Conservation (phyloP, 2,797 vertebrate genomes). For the Sebastes hopkinsi region DNA sequence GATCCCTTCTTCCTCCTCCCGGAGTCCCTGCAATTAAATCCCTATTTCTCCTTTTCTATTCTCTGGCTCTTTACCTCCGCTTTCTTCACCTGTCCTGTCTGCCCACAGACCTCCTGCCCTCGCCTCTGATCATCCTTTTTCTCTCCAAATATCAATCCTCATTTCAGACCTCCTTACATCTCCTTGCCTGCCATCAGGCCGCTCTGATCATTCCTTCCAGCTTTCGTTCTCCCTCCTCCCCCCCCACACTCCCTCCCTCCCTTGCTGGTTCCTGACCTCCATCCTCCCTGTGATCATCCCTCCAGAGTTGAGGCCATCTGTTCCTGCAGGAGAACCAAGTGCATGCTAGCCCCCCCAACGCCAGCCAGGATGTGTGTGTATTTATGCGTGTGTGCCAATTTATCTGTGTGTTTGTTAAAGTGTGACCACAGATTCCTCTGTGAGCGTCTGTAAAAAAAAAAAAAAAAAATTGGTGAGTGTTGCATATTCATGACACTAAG, state of each 20-base stretch:
- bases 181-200: conserved; percentile 47
- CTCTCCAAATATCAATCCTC: conserved; percentile 55
- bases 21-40: conserved; percentile 23
- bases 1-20: background rate
- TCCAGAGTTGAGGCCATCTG: conserved; percentile 81
- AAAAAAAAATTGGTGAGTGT: background rate
- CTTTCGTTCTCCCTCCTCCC: background rate
- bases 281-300: conserved; percentile 78
- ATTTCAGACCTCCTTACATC: conserved; percentile 52
- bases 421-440: conserved; percentile 25
- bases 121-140: conserved; percentile 31
- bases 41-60: conserved; percentile 8
- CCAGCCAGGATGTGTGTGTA: conserved; percentile 52
- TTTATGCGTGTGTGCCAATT: conserved; percentile 47
- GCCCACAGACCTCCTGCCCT: conserved; percentile 17
- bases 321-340: conserved; percentile 74
- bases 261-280: conserved; percentile 76
- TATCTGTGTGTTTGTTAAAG: conserved; percentile 15
- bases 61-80: background rate
- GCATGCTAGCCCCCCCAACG: conserved; percentile 24
- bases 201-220: conserved; percentile 62
- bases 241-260: conserved; percentile 30
- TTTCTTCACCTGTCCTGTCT: conserved; percentile 29
- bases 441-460: background rate
- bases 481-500: conserved; percentile 53